phyloP scores from a whole-genome alignment of 1,140 invertebrate species.

The Aricia agestis region DNA sequence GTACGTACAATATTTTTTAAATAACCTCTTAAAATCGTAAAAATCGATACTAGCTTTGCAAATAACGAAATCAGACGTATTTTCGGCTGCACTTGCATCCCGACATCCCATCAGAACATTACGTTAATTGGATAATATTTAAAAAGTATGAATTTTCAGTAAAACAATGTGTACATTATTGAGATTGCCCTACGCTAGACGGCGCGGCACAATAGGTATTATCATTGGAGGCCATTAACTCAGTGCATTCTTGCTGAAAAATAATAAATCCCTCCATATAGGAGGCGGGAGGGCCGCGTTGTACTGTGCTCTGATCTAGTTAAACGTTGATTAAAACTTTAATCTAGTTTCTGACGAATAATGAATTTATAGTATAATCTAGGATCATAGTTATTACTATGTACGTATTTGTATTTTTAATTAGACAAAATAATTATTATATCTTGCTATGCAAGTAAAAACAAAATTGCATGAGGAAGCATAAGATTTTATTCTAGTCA shows the following conservation, averaged over 20 bases:
- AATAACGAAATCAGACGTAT: neutral
- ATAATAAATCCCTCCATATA: conserved; percentile 53
- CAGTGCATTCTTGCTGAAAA: conserved; percentile 63
- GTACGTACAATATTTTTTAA: too few species aligned
- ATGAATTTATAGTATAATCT: too few species aligned
- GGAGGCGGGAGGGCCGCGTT: conserved; percentile 38
- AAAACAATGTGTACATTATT: conserved; percentile 57
- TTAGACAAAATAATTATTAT: too few species aligned
- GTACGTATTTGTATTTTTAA: too few species aligned
- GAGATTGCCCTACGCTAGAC: conserved; percentile 59
- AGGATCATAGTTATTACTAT: too few species aligned
- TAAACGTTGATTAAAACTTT: conserved; percentile 20
- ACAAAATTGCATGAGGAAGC: too few species aligned
- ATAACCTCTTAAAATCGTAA: too few species aligned
- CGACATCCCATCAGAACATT: conserved; percentile 29
- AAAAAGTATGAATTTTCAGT: conserved; percentile 43
- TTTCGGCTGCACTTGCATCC: conserved; percentile 7
- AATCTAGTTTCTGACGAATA: neutral
- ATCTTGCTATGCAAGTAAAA: too few species aligned
- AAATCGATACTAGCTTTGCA: neutral
- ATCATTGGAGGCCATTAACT: conserved; percentile 60
- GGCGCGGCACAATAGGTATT: conserved; percentile 50
- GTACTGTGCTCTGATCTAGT: conserved; percentile 21
- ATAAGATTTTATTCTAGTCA: too few species aligned
- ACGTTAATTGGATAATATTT: conserved; percentile 55